Conservation (phyloP, 2,113 vertebrate species). For the Corydoras sp. region DNA sequence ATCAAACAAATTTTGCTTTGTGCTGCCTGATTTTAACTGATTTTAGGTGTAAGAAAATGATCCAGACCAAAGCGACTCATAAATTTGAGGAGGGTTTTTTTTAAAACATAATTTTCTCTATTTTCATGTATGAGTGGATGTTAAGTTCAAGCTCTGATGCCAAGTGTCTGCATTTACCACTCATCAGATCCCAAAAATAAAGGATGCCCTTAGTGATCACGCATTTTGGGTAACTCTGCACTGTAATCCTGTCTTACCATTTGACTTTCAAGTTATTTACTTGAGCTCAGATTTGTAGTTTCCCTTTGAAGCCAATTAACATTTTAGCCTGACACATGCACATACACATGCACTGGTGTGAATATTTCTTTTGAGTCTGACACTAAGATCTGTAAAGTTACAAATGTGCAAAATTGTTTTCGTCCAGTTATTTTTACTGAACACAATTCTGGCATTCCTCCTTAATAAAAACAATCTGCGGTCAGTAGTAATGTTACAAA, state of each 20-base stretch:
- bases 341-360: background rate
- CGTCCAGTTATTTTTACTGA: too few species aligned
- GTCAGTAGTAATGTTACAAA: too few species aligned
- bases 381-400: too few species aligned
- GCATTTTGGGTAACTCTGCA: slow-evolving; percentile 5
- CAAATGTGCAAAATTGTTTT: too few species aligned
- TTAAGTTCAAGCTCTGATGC: background rate
- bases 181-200: slow-evolving; percentile 1
- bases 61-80: too few species aligned
- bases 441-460: too few species aligned
- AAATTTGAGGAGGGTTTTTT: too few species aligned
- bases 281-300: background rate
- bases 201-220: background rate
- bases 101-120: background rate
- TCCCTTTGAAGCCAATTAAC: slow-evolving; percentile 15
- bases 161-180: background rate
- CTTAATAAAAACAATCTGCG: too few species aligned
- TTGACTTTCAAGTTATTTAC: slow-evolving; percentile 10
- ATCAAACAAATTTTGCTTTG: too few species aligned
- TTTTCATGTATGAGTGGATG: background rate
- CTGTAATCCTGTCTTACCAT: slow-evolving; percentile 1
- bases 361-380: too few species aligned
- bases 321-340: background rate
- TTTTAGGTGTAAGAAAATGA: too few species aligned
- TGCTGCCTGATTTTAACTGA: too few species aligned